These are phyloP conservation scores for Drosophila kohkoa DNA, from an alignment of 1,140 invertebrate species.

Conservation along the genomic window DNA sequence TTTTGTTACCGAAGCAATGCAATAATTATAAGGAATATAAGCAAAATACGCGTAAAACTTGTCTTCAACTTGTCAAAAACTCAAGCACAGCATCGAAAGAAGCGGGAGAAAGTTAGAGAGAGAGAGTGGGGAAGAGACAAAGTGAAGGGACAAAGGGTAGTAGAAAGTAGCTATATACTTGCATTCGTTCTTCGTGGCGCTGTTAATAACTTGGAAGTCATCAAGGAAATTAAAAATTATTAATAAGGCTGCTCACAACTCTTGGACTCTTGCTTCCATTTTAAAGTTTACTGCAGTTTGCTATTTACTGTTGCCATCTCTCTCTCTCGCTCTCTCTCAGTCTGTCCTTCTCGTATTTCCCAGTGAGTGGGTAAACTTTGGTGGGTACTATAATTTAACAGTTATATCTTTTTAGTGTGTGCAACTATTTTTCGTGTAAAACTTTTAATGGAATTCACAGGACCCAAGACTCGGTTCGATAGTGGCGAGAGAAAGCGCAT, in stretches of 20 bases:
- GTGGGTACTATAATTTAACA: conserved; percentile 78
- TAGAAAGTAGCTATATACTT: conserved; percentile 32
- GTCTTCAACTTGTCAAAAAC: conserved; percentile 55
- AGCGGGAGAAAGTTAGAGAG: not conserved
- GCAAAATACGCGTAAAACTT: conserved; percentile 60
- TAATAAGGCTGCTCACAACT: conserved; percentile 67
- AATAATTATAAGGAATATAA: conserved; percentile 58
- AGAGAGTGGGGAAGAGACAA: not conserved
- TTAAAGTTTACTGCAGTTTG: conserved; percentile 72
- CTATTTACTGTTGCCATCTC: conserved; percentile 45
- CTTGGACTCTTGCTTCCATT: conserved; percentile 64
- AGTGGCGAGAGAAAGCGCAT: conserved; percentile 54
- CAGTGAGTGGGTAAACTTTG: conserved; percentile 53
- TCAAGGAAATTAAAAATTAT: conserved; percentile 83
- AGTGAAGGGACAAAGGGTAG: not conserved
- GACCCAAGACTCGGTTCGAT: conserved; percentile 62
- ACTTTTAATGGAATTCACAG: conserved; percentile 82
- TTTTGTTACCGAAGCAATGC: conserved; percentile 31
- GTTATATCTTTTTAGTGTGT: conserved; percentile 82
- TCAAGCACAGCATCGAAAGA: conserved; percentile 8
- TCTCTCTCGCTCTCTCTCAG: not conserved
- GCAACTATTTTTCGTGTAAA: conserved; percentile 83
- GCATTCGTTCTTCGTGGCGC: conserved; percentile 31
- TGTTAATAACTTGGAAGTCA: conserved; percentile 80
- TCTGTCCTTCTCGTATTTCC: conserved; percentile 18